These are phyloP conservation scores for Drosophila eugracilis DNA, from an alignment of 1,140 invertebrate genomes.

Conservation along the genomic window DNA sequence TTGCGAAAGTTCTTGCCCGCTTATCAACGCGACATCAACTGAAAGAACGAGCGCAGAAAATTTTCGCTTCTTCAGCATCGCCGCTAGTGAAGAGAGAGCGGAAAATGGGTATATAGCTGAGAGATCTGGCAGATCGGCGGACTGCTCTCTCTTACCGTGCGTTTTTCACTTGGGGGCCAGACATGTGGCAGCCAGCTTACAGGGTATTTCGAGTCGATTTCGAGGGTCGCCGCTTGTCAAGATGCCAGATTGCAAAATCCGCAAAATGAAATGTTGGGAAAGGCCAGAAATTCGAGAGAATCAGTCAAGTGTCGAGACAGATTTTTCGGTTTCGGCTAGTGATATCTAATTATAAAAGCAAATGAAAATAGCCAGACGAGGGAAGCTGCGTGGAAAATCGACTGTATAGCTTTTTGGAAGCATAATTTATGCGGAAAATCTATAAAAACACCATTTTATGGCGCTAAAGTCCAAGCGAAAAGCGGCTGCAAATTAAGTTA, in stretches of 20 bases:
- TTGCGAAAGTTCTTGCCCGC: constrained; percentile 45
- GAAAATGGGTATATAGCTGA: constrained; percentile 23
- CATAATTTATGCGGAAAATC: neutral
- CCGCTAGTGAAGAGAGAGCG: constrained; percentile 15
- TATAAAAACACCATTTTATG: constrained; percentile 14
- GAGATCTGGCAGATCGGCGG: constrained; percentile 16
- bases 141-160: constrained; percentile 3
- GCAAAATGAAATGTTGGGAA: constrained; percentile 58
- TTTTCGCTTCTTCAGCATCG: constrained; percentile 47
- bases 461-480: neutral
- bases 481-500: constrained; percentile 26
- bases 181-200: constrained; percentile 71
- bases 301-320: constrained; percentile 41
- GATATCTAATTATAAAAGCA: constrained; percentile 49
- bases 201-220: constrained; percentile 42
- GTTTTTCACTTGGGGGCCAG: constrained; percentile 55
- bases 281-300: constrained; percentile 61
- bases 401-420: neutral
- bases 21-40: constrained; percentile 75
- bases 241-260: constrained; percentile 71
- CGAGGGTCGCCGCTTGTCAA: constrained; percentile 68
- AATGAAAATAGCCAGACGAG: constrained; percentile 18
- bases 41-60: constrained; percentile 54
- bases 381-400: constrained; percentile 1
- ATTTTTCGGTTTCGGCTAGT: constrained; percentile 19